A percentile compares a stretch with the other conserved stretches of the same genome.
Evolutionary conservation across 2,888 invertebrate genomes (phyloP).

Genomic region (Pimpla rufipes): DNA sequence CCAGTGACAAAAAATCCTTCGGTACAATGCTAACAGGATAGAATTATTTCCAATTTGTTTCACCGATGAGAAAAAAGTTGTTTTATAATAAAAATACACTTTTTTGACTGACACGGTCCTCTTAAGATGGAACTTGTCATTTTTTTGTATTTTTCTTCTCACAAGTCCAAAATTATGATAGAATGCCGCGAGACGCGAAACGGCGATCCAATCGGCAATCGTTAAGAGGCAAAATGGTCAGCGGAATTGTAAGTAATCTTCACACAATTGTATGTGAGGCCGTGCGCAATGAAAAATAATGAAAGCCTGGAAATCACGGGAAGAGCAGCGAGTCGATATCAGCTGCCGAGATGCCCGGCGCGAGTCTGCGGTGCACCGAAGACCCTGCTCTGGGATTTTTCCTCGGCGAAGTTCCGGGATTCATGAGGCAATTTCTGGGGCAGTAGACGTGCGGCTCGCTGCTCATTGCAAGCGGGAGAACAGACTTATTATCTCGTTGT

Average conservation of each 20-base stretch:
- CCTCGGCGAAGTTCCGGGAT: constrained; percentile 49
- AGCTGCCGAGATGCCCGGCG: not conserved
- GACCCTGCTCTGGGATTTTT: constrained; percentile 41
- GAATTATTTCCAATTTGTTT: no score
- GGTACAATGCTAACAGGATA: no score
- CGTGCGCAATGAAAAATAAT: constrained; percentile 15
- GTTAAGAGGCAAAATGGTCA: not conserved
- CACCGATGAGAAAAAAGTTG: no score
- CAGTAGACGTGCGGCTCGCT: constrained; percentile 22
- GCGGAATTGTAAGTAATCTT: not conserved
- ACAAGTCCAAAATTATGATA: no score
- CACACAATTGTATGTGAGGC: not conserved
- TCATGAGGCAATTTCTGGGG: constrained; percentile 58
- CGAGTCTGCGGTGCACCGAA: constrained; percentile 44
- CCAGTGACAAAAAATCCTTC: no score
- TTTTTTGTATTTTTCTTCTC: no score
- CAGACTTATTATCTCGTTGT: constrained; percentile 3
- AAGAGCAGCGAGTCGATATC: constrained; percentile 28
- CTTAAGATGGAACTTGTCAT: no score
- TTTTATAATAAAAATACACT: no score
- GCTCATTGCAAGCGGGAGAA: constrained; percentile 38
- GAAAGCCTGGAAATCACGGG: constrained; percentile 26
- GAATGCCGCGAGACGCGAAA: not conserved
- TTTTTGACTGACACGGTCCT: no score
- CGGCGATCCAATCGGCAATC: not conserved